Evolutionary conservation across 2,888 invertebrate species (phyloP).

Genomic region (Metacarcinus magister): DNA sequence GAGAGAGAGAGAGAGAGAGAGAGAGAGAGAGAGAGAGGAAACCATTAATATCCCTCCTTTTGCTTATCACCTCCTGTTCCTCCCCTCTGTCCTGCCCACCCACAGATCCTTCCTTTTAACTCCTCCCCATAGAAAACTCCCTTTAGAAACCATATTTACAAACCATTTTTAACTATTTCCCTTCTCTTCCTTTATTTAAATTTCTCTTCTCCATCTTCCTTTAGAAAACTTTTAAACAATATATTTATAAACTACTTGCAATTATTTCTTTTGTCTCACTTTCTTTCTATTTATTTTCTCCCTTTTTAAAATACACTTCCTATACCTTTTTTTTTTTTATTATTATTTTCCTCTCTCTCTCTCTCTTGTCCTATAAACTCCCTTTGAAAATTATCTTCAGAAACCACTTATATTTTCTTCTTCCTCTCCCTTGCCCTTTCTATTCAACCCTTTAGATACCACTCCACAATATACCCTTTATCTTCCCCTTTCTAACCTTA

Average conservation of each 20-base stretch:
- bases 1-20: neutral
- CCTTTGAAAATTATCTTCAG: neutral
- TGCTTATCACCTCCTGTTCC: constrained; percentile 2
- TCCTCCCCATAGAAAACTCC: neutral
- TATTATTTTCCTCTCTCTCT: neutral
- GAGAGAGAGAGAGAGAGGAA: constrained; percentile 11
- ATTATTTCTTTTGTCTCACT: neutral
- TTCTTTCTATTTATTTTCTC: neutral
- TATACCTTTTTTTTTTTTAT: neutral
- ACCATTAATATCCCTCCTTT: constrained; percentile 26
- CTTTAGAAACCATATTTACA: neutral
- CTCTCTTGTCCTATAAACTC: neutral
- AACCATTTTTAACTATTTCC: neutral
- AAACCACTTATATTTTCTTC: neutral
- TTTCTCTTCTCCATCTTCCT: neutral
- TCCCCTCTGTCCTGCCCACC: neutral
- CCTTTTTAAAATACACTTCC: too few relatives aligned
- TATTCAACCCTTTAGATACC: too few relatives aligned
- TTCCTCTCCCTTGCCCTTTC: neutral
- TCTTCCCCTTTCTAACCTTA: too few relatives aligned
- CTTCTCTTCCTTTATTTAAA: neutral
- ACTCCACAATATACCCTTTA: too few relatives aligned
- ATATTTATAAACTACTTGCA: neutral
- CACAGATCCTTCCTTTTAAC: neutral
- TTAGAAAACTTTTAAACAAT: neutral